A percentile compares a stretch with the other conserved stretches of the same genome.
Evolutionary conservation across 1,140 invertebrate genomes (phyloP).

Genomic region (Condylostylus longicornis): DNA sequence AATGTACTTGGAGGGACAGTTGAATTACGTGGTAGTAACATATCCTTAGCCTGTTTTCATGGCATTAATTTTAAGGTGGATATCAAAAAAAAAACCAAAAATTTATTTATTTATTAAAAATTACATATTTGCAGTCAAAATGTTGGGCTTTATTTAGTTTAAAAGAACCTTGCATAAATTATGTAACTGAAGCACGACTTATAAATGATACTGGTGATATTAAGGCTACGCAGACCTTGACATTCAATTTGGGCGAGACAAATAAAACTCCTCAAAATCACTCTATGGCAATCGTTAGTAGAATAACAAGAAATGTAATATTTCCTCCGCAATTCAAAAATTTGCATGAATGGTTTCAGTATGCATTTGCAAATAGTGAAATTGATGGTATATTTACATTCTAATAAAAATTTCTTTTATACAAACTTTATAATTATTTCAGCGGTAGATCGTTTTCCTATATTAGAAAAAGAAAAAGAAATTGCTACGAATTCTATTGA

Average conservation of each 20-base stretch:
- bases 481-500: conserved; percentile 37
- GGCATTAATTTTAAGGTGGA: conserved; percentile 83
- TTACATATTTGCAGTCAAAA: conserved; percentile 43
- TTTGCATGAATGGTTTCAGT: conserved; percentile 91
- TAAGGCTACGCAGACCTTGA: conserved; percentile 74
- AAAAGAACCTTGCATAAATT: conserved; percentile 86
- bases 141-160: conserved; percentile 93
- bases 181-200: conserved; percentile 87
- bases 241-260: conserved; percentile 67
- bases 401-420: background rate
- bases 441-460: conserved; percentile 83
- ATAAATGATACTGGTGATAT: conserved; percentile 35
- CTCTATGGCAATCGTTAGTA: conserved; percentile 84
- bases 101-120: background rate
- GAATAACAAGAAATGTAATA: conserved; percentile 75
- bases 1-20: conserved; percentile 87
- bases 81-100: background rate
- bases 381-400: conserved; percentile 59
- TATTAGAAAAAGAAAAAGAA: conserved; percentile 52
- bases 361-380: conserved; percentile 84
- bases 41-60: conserved; percentile 92
- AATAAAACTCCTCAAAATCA: conserved; percentile 55
- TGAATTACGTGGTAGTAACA: conserved; percentile 77
- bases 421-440: conserved; percentile 11
- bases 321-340: conserved; percentile 92